Evolutionary conservation across 2,113 vertebrate species (phyloP).

Genomic region (Perca flavescens): DNA sequence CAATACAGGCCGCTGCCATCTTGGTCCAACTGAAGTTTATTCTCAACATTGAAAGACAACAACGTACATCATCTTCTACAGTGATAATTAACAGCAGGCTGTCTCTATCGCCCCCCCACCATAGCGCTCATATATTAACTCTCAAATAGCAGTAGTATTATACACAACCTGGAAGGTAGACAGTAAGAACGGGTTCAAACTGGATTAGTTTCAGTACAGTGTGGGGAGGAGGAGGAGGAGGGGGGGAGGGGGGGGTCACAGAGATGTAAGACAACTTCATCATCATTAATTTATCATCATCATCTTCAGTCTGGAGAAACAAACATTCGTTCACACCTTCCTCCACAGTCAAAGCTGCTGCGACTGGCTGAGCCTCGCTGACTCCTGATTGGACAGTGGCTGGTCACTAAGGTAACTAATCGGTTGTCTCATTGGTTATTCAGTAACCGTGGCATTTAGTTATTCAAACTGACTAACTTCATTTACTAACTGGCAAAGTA

Average conservation of each 20-base stretch:
- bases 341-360: conserved; percentile 48
- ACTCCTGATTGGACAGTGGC: conserved; percentile 76
- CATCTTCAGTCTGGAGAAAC: conserved; percentile 34
- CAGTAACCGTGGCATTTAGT: conserved; percentile 52
- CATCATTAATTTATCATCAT: conserved; percentile 13
- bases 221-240: not conserved
- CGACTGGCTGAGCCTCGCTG: conserved; percentile 19
- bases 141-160: conserved; percentile 77
- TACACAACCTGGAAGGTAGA: conserved; percentile 71
- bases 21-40: conserved; percentile 87
- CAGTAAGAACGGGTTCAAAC: conserved; percentile 61
- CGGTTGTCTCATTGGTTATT: conserved; percentile 47
- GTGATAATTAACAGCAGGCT: conserved; percentile 82
- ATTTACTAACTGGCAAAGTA: conserved; percentile 30
- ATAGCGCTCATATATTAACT: conserved; percentile 81
- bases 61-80: conserved; percentile 82
- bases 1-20: not conserved
- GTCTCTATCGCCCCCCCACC: conserved; percentile 43
- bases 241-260: not conserved
- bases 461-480: conserved; percentile 34
- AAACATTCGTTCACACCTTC: conserved; percentile 49
- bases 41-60: conserved; percentile 85
- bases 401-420: conserved; percentile 72
- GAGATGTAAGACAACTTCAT: conserved; percentile 42
- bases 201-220: conserved; percentile 61